phyloP scores from a whole-genome alignment of 2,113 vertebrate species.

The Athene cunicularia region DNA sequence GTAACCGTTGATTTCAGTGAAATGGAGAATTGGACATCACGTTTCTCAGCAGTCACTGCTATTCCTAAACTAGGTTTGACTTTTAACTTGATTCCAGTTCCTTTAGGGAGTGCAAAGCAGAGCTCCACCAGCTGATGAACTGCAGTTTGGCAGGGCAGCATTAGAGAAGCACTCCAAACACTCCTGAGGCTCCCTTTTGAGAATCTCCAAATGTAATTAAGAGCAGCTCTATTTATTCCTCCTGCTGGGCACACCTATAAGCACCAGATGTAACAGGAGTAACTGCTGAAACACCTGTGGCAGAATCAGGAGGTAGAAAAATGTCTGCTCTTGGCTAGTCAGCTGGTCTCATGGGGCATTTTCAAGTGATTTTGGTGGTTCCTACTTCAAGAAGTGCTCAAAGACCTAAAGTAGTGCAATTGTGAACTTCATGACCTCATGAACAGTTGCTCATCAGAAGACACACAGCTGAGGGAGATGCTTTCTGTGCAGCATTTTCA shows the following conservation, averaged over 20 bases:
- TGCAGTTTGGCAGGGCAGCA: background rate
- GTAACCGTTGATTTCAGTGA: background rate
- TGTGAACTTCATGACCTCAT: background rate
- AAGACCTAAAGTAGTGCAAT: background rate
- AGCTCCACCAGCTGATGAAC: background rate
- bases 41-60: background rate
- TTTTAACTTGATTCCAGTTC: background rate
- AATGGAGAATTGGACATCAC: background rate
- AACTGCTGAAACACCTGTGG: background rate
- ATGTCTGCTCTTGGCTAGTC: background rate
- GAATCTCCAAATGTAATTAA: background rate
- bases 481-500: background rate
- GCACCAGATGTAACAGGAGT: background rate
- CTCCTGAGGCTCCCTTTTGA: background rate
- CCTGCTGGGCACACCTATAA: background rate
- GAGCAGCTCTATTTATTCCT: background rate
- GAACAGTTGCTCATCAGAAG: background rate
- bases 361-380: background rate
- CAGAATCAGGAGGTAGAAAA: background rate
- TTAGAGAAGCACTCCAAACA: background rate
- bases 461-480: background rate
- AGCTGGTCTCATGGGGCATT: background rate
- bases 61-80: background rate
- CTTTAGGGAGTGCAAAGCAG: background rate
- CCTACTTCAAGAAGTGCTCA: background rate